Conservation (phyloP, 2,888 invertebrate species). For the Ptilodon capucinus region DNA sequence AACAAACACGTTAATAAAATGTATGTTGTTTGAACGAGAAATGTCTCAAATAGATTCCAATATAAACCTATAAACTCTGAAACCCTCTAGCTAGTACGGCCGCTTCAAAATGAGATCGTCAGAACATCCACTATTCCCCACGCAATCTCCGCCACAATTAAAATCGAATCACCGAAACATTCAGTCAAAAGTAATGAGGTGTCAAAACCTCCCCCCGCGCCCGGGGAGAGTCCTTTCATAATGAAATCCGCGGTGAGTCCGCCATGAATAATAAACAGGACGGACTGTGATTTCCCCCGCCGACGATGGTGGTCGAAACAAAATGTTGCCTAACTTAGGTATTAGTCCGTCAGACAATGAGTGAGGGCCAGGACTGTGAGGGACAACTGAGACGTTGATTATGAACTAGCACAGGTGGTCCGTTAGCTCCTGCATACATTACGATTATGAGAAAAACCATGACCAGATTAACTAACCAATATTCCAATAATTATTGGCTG, state of each 20-base stretch:
- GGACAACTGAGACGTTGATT: too few relatives aligned
- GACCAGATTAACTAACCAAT: too few relatives aligned
- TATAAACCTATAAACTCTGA: too few relatives aligned
- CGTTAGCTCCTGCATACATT: background rate
- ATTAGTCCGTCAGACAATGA: conserved; percentile 33
- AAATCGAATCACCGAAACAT: conserved; percentile 17
- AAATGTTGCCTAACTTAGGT: conserved; percentile 30
- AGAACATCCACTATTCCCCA: background rate
- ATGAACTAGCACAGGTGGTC: background rate
- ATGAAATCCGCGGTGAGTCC: conserved; percentile 45
- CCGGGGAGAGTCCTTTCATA: conserved; percentile 28
- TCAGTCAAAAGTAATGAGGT: conserved; percentile 37
- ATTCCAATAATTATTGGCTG: too few relatives aligned
- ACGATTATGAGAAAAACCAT: too few relatives aligned
- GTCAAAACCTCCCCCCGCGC: conserved; percentile 26
- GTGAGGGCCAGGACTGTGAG: background rate
- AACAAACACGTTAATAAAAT: background rate
- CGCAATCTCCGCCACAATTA: conserved; percentile 6
- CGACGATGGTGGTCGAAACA: conserved; percentile 40
- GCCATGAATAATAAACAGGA: conserved; percentile 62
- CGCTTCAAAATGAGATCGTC: background rate
- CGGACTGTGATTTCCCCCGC: conserved; percentile 61
- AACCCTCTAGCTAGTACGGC: background rate
- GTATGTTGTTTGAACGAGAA: too few relatives aligned
- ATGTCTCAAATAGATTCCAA: too few relatives aligned